Conservation (phyloP, 2,113 vertebrate species). For the Hucho hucho region DNA sequence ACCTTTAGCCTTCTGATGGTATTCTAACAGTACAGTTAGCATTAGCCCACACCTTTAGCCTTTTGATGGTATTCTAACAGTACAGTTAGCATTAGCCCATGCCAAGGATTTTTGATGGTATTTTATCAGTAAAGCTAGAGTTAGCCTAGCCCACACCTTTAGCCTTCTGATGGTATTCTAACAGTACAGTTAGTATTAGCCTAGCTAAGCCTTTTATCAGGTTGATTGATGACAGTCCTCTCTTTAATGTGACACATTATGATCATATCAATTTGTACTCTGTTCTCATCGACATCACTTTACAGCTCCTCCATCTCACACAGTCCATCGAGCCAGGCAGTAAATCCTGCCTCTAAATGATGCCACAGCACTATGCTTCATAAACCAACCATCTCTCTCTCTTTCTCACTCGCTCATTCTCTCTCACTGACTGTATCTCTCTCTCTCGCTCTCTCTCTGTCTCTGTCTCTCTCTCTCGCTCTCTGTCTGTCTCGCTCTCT, state of each 20-base stretch:
- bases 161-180: background rate
- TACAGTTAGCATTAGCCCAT: too few relatives aligned
- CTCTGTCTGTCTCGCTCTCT: background rate
- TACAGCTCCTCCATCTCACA: constrained; percentile 58
- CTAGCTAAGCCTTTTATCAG: constrained; percentile 63
- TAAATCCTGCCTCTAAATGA: constrained; percentile 59
- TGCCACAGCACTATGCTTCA: constrained; percentile 40
- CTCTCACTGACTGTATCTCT: background rate
- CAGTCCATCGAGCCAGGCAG: constrained; percentile 51
- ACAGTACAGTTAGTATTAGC: constrained; percentile 27
- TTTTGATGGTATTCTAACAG: too few relatives aligned
- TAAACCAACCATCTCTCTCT: constrained; percentile 45
- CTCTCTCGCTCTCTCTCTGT: background rate
- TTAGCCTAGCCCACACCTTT: background rate
- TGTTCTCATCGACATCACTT: constrained; percentile 65
- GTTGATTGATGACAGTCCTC: constrained; percentile 66
- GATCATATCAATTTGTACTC: constrained; percentile 73
- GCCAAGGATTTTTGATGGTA: too few relatives aligned
- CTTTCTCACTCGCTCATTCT: background rate
- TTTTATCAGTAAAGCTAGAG: too few relatives aligned
- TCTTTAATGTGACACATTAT: constrained; percentile 71
- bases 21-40: constrained; percentile 52
- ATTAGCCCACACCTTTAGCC: background rate
- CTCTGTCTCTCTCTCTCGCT: background rate
- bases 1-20: constrained; percentile 35